Evolutionary conservation across 2,797 vertebrate genomes (phyloP).

Genomic region (Odontamblyopus lacepedii): DNA sequence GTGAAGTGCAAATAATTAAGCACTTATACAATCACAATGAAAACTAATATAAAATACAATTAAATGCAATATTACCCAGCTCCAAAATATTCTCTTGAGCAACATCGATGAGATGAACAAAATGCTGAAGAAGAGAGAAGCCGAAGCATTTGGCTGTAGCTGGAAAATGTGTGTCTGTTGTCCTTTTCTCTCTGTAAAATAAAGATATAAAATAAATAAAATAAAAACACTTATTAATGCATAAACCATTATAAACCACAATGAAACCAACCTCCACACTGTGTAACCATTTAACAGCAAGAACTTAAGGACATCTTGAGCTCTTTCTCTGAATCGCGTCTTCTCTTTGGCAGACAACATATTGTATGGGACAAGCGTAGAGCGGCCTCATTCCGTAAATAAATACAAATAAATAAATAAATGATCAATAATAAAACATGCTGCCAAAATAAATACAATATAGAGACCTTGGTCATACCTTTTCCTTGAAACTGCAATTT

Average conservation of each 20-base stretch:
- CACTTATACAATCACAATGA: neutral
- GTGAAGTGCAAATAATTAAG: neutral
- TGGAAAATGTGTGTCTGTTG: conserved; percentile 85
- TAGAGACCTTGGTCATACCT: conserved; percentile 74
- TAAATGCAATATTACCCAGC: conserved; percentile 79
- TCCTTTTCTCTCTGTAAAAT: conserved; percentile 84
- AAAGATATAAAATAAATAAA: neutral
- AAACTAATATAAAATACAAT: neutral
- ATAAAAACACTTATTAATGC: conserved; percentile 12
- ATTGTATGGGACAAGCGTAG: conserved; percentile 86
- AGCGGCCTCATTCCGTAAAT: conserved; percentile 76
- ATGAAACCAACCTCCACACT: conserved; percentile 84
- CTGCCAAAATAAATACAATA: neutral
- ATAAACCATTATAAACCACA: neutral
- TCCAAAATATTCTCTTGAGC: conserved; percentile 89
- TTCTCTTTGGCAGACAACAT: conserved; percentile 90
- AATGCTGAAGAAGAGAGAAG: conserved; percentile 87
- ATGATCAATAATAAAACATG: too few species aligned
- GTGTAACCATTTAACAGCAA: conserved; percentile 91
- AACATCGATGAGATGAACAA: conserved; percentile 88
- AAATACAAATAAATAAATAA: neutral
- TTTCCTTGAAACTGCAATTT: conserved; percentile 88
- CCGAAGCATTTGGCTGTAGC: conserved; percentile 87
- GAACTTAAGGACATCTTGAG: conserved; percentile 93
- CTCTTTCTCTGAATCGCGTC: conserved; percentile 87